Conservation (phyloP, 2,113 vertebrate genomes). For the Herpailurus yagouaroundi region DNA sequence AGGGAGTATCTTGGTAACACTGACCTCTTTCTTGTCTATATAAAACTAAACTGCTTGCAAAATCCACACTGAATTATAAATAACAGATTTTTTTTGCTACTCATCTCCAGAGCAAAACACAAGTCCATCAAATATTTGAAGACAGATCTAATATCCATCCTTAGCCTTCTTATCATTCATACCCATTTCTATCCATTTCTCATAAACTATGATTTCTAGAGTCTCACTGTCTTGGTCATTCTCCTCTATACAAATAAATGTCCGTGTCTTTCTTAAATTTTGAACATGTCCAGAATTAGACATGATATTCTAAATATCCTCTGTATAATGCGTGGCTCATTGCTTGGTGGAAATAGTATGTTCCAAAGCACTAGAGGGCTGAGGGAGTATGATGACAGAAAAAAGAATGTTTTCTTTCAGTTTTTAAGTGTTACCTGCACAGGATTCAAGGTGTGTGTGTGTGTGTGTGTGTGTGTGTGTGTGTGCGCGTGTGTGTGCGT, state of each 20-base stretch:
- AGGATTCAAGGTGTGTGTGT: not conserved
- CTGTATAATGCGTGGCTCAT: not conserved
- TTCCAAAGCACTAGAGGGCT: not conserved
- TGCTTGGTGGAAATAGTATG: not conserved
- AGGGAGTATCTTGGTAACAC: not conserved
- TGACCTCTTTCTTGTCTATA: not conserved
- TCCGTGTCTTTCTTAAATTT: constrained; percentile 34
- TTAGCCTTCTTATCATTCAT: not conserved
- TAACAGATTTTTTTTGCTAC: not conserved
- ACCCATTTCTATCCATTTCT: not conserved
- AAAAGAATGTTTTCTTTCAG: not conserved
- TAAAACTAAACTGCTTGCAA: constrained; percentile 44
- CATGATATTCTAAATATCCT: not conserved
- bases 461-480: not conserved
- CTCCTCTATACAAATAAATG: not conserved
- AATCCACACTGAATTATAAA: not conserved
- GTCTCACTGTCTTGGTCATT: not conserved
- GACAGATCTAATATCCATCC: not conserved
- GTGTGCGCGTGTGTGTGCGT: not conserved
- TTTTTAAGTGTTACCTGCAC: constrained; percentile 14
- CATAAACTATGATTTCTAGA: constrained; percentile 22
- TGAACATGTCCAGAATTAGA: not conserved
- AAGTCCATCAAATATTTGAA: not conserved
- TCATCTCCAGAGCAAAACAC: not conserved
- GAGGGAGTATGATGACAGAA: not conserved